phyloP scores from a whole-genome alignment of 2,113 vertebrate species.

The Melospiza georgiana region DNA sequence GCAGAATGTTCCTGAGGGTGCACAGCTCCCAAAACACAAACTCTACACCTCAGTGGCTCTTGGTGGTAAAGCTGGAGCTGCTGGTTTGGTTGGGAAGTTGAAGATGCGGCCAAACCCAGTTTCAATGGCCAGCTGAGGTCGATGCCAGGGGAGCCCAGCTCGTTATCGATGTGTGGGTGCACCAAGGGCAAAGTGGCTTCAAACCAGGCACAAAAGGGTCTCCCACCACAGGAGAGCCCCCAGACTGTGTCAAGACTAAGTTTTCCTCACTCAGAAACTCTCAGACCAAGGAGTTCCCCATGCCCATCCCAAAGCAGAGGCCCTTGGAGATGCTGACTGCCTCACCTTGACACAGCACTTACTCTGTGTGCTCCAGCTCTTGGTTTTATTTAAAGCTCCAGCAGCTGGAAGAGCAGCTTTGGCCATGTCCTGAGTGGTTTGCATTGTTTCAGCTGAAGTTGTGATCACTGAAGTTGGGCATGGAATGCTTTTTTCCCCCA shows the following conservation, averaged over 20 bases:
- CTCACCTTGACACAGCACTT: neutral
- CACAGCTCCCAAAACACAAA: neutral
- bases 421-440: neutral
- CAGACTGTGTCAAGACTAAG: neutral
- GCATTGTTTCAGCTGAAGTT: neutral
- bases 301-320: accelerated
- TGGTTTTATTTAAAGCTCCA: neutral
- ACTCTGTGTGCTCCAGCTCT: neutral
- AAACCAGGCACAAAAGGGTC: neutral
- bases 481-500: neutral
- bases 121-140: neutral
- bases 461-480: neutral
- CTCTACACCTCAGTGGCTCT: neutral
- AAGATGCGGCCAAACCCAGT: neutral
- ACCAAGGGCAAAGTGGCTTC: neutral
- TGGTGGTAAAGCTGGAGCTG: neutral
- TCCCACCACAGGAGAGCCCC: neutral
- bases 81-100: neutral
- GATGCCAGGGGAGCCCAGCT: neutral
- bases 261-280: neutral
- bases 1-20: neutral
- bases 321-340: accelerated
- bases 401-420: neutral
- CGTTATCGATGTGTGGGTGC: accelerated
- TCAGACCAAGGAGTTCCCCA: neutral